Evolutionary conservation across 2,797 vertebrate genomes (phyloP).

Genomic region (Smutsia temminckii): DNA sequence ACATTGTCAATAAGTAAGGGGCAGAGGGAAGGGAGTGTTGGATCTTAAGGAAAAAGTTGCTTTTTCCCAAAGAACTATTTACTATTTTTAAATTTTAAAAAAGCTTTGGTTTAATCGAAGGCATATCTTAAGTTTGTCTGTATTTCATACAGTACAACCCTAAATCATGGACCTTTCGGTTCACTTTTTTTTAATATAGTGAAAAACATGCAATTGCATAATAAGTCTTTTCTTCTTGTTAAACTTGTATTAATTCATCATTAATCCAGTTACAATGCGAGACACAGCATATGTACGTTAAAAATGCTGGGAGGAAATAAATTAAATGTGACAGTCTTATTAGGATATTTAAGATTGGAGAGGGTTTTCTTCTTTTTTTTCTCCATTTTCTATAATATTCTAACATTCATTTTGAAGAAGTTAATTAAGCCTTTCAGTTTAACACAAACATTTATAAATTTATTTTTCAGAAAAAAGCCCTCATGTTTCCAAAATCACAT

Average conservation of each 20-base stretch:
- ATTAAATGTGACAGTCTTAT: neutral
- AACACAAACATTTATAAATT: neutral
- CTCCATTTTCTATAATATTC: neutral
- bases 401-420: neutral
- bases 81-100: neutral
- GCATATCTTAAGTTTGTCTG: neutral
- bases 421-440: neutral
- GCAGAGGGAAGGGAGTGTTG: neutral
- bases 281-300: neutral
- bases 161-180: neutral
- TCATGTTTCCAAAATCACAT: neutral
- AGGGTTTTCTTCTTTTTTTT: neutral
- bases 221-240: neutral
- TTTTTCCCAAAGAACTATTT: neutral
- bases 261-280: neutral
- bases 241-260: neutral
- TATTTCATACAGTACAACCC: neutral
- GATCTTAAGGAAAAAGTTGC: neutral
- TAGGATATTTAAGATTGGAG: neutral
- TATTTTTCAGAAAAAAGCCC: neutral
- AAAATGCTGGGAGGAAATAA: neutral
- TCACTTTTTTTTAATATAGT: neutral
- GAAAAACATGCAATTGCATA: neutral
- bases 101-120: constrained; percentile 1
- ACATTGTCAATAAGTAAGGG: neutral